phyloP scores from a whole-genome alignment of 2,888 invertebrate genomes.

The Lomographa bimaculata region DNA sequence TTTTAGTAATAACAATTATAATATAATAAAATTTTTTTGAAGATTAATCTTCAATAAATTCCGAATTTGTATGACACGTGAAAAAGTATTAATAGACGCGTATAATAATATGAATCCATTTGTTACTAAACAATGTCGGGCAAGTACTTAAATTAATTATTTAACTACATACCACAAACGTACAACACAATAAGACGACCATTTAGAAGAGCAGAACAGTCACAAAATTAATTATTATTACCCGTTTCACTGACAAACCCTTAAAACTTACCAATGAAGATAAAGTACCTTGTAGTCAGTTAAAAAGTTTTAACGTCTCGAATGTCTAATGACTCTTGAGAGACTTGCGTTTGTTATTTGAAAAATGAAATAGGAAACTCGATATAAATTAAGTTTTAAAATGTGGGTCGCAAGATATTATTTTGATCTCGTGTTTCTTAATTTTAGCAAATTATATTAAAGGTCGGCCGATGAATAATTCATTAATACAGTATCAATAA shows the following conservation, averaged over 20 bases:
- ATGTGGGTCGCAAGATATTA: conserved; percentile 15
- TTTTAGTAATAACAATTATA: no score
- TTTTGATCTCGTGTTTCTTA: conserved; percentile 3
- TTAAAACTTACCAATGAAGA: conserved; percentile 25
- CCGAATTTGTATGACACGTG: no score
- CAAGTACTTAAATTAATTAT: no score
- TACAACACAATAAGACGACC: no score
- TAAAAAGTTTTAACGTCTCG: conserved; percentile 21
- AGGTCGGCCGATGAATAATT: conserved; percentile 12
- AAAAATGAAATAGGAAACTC: conserved; percentile 17
- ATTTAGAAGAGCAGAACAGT: conserved; percentile 3
- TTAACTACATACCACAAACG: no score
- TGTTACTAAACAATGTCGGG: no score
- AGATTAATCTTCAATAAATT: no score
- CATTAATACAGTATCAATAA: conserved; percentile 9
- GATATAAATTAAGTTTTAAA: conserved; percentile 14
- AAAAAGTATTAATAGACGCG: no score
- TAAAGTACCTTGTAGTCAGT: conserved; percentile 17
- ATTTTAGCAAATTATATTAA: conserved; percentile 12
- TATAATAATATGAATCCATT: no score
- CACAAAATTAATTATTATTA: conserved; percentile 16
- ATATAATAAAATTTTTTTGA: no score
- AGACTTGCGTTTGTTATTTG: conserved; percentile 17
- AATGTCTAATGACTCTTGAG: conserved; percentile 14
- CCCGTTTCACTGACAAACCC: conserved; percentile 15